These are phyloP conservation scores for Buphagus erythrorhynchus DNA, from an alignment of 2,797 vertebrate species.

Conservation along the genomic window DNA sequence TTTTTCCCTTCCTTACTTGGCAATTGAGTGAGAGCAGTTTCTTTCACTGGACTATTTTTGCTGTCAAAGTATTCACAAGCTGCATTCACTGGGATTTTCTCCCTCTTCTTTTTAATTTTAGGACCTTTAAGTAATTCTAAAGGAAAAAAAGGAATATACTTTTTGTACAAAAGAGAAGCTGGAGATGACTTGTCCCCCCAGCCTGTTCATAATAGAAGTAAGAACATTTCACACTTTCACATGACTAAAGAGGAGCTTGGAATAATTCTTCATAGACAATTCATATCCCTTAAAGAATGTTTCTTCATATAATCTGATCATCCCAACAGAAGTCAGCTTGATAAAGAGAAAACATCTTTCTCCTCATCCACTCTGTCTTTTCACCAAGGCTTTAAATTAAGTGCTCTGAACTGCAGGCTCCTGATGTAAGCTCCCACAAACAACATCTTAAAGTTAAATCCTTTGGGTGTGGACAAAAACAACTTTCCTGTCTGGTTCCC, in stretches of 20 bases:
- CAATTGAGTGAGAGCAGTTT: neutral
- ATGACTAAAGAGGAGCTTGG: neutral
- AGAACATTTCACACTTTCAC: neutral
- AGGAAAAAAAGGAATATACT: neutral
- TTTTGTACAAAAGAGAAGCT: neutral
- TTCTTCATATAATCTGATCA: neutral
- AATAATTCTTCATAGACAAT: neutral
- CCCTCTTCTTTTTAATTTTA: conserved; percentile 81
- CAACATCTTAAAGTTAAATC: neutral
- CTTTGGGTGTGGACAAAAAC: neutral
- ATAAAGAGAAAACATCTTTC: neutral
- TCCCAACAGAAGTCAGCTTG: neutral
- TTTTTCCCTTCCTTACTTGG: conserved; percentile 32
- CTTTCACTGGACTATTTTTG: neutral
- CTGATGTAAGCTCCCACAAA: neutral
- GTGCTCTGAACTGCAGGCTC: neutral
- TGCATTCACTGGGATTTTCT: conserved; percentile 81
- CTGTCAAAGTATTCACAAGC: conserved; percentile 4
- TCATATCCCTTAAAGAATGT: neutral
- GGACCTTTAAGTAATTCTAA: conserved; percentile 78
- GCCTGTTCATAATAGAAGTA: fast-evolving
- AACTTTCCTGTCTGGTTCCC: neutral
- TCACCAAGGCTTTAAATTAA: neutral
- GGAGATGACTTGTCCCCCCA: neutral
- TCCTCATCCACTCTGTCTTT: neutral